Evolutionary conservation across 2,888 invertebrate genomes (phyloP), one percentile per base, ranked within the genome.

Genomic region (Tridacna crocea): DNA sequence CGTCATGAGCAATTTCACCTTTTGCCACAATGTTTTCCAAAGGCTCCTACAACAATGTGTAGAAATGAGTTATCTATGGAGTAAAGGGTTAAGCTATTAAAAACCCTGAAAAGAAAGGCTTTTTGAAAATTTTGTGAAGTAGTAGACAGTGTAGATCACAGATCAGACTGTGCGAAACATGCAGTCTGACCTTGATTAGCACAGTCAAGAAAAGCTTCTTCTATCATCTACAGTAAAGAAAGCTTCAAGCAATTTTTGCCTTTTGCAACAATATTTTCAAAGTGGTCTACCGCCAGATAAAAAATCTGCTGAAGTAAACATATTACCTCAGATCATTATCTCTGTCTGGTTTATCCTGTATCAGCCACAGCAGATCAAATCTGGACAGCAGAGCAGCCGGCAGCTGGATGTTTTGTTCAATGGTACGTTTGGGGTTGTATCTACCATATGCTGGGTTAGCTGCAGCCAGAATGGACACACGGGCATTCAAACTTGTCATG

Each of bases 361-460:
- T 98, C 47, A 99, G 96, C 99, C 99, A 99, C 1, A 99, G 96
- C 65, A 99, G 95, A 95, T 99, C 99, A 94, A 99, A 99, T 89
- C 99, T 96, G 2, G 99, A 99, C 22, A 99, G 95, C 55, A 99
- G 95, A 0, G 99, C 99, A 13, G 99, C 99, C 0, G 99, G 99
- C 83, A 99, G 95, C 94, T 99, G 98, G 76, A 99, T 98, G 94
- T 99, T 99, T 94, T 99, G 99, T 94, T 99, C 99, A 84, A 99
- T 88, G 4, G 98, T 96, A 77, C 98, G 96, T 93, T 98, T 98
- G 0, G 98, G 97, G 95, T 99, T 99, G 95, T 99, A 99, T 81
- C 99, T 96, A 12, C 99, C 99, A 94, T 97, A 99, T 0, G 99
- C 99, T 0, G 99, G 99, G 96, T 99, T 99, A 0, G 99, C 99